Base-by-base conservation (phyloP, 2,888 invertebrate genomes). In the Drosophila vallismaia region DNA sequence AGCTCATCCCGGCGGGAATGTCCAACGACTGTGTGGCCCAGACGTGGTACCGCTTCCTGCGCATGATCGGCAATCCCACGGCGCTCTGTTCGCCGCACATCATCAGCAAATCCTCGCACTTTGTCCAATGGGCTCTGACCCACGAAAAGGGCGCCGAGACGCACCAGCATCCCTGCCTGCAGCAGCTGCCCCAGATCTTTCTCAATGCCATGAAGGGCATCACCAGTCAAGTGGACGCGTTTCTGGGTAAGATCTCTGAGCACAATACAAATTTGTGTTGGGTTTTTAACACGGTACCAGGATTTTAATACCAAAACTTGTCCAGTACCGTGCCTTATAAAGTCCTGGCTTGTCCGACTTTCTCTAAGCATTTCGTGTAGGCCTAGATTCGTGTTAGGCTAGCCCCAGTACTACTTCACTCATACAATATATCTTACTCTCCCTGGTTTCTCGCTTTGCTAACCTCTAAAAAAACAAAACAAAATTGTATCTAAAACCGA, bases 31-130 rank as follows among this genome's bases (percentile, higher is more conserved):
- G 97, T 69, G 95, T 98, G 40, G 96, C 97, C 63, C 99, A 99
- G 92, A 96, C 96, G 85, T 99, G 99, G 99, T 99, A 97, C 92
- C 94, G 99, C 68, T 95, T 99, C 88, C 92, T 99, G 68, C 97
- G 98, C 89, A 97, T 97, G 40, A 95, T 99, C 71, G 98, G 98
- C 31, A 98, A 98, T 92, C 99, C 99, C 0, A 97, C 97, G 0
- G 97, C 97, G 83, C 93, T 99, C 69, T 97, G 97, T 83, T 95
- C 96, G 40, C 97, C 97, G 0, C 95, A 96, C 80, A 93, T 96
- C 72, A 95, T 94, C 75, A 94, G 94, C 77, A 94, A 94, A 87
- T 94, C 94, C 0, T 93, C 94, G 1, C 94, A 94, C 75, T 94
- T 94, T 73, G 89, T 94, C 33, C 94, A 98, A 92, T 97, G 96